phyloP scores from a whole-genome alignment of 2,113 vertebrate species.

The Phrynosoma blainvillii region DNA sequence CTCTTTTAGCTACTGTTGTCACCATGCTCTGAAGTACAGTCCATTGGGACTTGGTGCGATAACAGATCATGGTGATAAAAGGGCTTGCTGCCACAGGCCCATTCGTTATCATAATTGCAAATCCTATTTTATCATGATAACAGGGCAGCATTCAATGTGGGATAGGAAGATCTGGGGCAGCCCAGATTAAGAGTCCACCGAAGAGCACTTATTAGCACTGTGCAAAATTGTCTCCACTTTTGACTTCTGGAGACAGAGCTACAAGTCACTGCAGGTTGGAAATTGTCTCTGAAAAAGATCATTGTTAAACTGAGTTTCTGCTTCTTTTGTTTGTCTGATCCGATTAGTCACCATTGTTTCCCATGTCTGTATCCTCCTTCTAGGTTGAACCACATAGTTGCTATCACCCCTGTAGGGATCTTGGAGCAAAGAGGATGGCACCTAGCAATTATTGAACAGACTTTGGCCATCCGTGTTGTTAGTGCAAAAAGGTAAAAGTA shows the following conservation, averaged over 20 bases:
- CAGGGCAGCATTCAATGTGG: constrained; percentile 18
- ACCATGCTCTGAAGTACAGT: background rate
- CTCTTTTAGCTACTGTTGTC: background rate
- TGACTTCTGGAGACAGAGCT: background rate
- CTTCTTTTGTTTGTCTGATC: background rate
- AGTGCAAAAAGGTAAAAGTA: background rate
- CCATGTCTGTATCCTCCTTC: background rate
- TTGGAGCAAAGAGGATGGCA: background rate
- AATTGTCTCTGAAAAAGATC: background rate
- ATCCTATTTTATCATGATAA: constrained; percentile 30
- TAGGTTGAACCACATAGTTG: background rate
- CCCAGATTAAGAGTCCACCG: background rate
- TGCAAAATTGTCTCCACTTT: background rate
- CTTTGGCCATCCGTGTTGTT: background rate
- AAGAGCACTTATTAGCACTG: background rate
- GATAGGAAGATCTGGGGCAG: constrained; percentile 1
- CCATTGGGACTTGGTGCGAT: background rate
- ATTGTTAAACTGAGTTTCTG: background rate
- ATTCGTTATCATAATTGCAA: constrained; percentile 27
- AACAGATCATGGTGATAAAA: constrained; percentile 24
- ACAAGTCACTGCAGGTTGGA: background rate
- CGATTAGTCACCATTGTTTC: background rate
- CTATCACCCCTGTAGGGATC: background rate
- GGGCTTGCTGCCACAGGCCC: constrained; percentile 18
- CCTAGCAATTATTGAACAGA: background rate